Conservation (phyloP, 2,113 vertebrate species). For the Trematocara macrostoma region DNA sequence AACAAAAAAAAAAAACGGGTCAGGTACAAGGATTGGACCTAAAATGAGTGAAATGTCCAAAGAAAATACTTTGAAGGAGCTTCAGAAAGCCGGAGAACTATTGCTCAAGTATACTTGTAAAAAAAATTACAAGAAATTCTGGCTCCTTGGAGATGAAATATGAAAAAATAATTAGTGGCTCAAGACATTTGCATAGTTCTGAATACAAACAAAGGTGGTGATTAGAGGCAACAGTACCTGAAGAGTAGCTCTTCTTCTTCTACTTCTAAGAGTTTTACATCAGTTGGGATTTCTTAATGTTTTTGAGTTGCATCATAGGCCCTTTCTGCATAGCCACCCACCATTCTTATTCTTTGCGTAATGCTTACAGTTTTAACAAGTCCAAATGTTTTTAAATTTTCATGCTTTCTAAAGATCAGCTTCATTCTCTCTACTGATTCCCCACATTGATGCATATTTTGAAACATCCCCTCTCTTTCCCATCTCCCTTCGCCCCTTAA, state of each 20-base stretch:
- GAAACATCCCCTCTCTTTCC: not conserved
- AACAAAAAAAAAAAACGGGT: not conserved
- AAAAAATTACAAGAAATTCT: not conserved
- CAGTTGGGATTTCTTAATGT: not conserved
- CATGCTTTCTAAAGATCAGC: not conserved
- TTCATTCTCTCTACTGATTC: not conserved
- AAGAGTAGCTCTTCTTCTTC: not conserved
- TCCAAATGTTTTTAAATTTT: not conserved
- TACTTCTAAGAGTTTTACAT: not conserved
- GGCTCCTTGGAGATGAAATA: not conserved
- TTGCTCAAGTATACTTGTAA: not conserved
- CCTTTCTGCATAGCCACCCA: not conserved
- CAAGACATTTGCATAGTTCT: not conserved
- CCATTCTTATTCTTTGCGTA: not conserved
- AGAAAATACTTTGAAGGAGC: not conserved
- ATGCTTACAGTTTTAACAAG: not conserved
- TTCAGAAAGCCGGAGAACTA: not conserved
- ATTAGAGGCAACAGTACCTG: not conserved
- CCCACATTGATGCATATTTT: not conserved
- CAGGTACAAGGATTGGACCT: not conserved
- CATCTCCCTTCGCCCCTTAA: not conserved
- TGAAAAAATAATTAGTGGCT: not conserved
- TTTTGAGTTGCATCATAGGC: not conserved
- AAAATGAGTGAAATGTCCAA: not conserved
- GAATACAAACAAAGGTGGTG: not conserved